Percentiles rank a stretch among this genome's conserved stretches.
These are phyloP conservation scores for Polyommatus icarus DNA, from an alignment of 2,888 invertebrate species.

Conservation along the genomic window DNA sequence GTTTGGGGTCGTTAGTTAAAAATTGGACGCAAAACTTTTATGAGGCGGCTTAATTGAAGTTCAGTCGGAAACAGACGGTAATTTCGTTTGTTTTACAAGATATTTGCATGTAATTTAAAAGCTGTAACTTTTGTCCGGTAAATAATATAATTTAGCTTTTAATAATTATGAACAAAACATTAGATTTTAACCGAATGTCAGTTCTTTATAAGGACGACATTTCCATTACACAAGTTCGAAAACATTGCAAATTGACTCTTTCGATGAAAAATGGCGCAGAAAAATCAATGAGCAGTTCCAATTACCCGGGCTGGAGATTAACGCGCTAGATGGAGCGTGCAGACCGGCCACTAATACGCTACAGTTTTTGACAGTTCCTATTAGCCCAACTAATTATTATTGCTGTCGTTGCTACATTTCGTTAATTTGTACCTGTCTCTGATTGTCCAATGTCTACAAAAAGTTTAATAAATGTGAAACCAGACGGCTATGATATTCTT, in stretches of 20 bases:
- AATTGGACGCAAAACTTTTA: slow-evolving; percentile 33
- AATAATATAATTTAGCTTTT: neutral
- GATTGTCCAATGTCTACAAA: no score
- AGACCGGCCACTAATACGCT: slow-evolving; percentile 41
- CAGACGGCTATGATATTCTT: no score
- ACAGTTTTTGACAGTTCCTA: slow-evolving; percentile 51
- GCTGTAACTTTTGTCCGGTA: neutral
- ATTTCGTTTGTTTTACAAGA: neutral
- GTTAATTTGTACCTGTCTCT: neutral
- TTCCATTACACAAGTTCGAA: neutral
- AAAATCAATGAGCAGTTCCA: slow-evolving; percentile 9
- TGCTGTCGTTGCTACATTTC: neutral
- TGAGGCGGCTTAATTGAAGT: neutral
- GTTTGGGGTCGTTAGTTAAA: slow-evolving; percentile 38
- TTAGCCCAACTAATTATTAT: slow-evolving; percentile 47
- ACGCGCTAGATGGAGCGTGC: slow-evolving; percentile 19
- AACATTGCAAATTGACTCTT: neutral
- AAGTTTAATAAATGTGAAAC: no score
- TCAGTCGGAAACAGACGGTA: neutral
- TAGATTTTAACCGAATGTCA: neutral
- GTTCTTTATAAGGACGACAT: neutral
- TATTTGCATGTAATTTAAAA: neutral
- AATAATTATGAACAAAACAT: neutral
- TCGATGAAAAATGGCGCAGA: slow-evolving; percentile 8
- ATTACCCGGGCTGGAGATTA: neutral